Evolutionary conservation across 2,797 vertebrate genomes (phyloP), one percentile per base, ranked within the genome.

Genomic region (Macroramphosus scolopax): DNA sequence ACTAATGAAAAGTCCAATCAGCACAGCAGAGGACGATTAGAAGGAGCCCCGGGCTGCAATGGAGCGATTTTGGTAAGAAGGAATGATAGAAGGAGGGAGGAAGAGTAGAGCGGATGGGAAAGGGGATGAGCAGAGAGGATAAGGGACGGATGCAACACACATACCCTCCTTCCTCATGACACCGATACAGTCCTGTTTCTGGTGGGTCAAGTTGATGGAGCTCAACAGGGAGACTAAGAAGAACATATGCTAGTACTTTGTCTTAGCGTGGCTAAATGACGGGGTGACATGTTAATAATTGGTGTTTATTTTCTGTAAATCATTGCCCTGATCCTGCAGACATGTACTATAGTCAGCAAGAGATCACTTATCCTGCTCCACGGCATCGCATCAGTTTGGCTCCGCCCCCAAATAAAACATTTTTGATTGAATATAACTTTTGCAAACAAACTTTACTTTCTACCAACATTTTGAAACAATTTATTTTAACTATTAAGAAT

Each of bases 1-100:
- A 87, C 83, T 87, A 86, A 89, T 87, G 85, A 87, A 87, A 83
- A 87, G 83, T 81, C 85, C 85, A 89, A 89, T 89, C 87, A 87
- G 81, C 70, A 67, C 64, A 75, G 83, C 68, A 58, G 67, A 84
- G 80, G 76, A 79, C 73, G 78, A 87, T 87, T 82, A 85, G 73
- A 76, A 81, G 80, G 81, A 81, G 81, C 82, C 82, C 73, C 67
- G 8, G 83, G 85, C 80, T 75, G 59, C 35, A 37, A 80, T 63
- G 78, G 84, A 79, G 80, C 73, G 71, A 81, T 73, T 60, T 63
- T 68, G 55, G 59, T 59, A 64, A 49, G 54, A 51, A 25, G 55
- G 70, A 71, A 52, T 5, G 38, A 55, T 64, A 78, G 64, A 72
- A 42, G 65, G 49, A 73, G 54, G 41, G 50, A 62, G 50, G 28